These are phyloP conservation scores for Poecilobothrus nobilitatus DNA, from an alignment of 2,888 invertebrate species.

Conservation along the genomic window DNA sequence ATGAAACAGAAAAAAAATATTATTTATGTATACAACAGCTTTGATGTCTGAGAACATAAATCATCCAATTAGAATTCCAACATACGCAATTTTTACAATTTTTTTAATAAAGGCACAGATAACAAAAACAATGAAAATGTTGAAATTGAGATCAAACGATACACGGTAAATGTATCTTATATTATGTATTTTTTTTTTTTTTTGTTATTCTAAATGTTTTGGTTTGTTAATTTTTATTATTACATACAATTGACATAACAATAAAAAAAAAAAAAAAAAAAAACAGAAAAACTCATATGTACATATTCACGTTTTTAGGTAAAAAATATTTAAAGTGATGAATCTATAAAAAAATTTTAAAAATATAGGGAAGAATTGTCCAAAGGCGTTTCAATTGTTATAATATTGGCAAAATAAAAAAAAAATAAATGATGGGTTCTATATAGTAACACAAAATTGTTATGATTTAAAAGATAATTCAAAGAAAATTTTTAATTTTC, in stretches of 20 bases:
- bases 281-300: no score
- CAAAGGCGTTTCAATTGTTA: no score
- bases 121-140: not conserved
- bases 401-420: no score
- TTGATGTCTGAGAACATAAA: slow-evolving; percentile 4
- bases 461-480: no score
- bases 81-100: not conserved
- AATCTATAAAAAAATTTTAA: no score
- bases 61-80: not conserved
- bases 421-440: no score
- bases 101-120: not conserved
- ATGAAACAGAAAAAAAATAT: not conserved
- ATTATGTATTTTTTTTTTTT: not conserved
- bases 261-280: no score
- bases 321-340: no score
- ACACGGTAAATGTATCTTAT: not conserved
- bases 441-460: no score
- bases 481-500: no score
- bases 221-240: slow-evolving; percentile 1
- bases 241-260: not conserved
- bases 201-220: not conserved
- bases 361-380: no score
- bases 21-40: not conserved
- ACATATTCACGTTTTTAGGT: no score
- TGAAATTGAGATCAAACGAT: not conserved